A percentile compares a stretch with the other conserved stretches of the same genome.
Conservation (phyloP, 2,797 vertebrate genomes). For the Fundulus diaphanus region DNA sequence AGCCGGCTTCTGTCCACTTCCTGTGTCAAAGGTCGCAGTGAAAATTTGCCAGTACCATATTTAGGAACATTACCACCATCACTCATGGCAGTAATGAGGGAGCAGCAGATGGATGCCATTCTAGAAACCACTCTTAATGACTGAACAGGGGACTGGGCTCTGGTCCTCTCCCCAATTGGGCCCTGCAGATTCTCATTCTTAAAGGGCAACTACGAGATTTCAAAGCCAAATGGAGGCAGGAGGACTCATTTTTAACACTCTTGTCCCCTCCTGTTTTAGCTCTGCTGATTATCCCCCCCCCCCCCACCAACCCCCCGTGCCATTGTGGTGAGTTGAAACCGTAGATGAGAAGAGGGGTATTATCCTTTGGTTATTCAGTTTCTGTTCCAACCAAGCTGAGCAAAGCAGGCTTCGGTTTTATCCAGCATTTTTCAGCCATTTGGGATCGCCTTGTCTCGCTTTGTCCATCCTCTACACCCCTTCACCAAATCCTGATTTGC, state of each 20-base stretch:
- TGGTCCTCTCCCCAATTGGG: constrained; percentile 70
- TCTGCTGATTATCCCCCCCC: constrained; percentile 46
- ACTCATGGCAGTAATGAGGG: constrained; percentile 78
- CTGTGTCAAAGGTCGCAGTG: constrained; percentile 75
- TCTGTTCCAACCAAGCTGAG: constrained; percentile 38
- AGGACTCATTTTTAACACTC: constrained; percentile 57
- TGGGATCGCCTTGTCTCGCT: constrained; percentile 52
- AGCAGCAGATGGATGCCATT: constrained; percentile 81
- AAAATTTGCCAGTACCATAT: constrained; percentile 73
- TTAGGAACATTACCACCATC: constrained; percentile 78
- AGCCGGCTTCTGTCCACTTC: constrained; percentile 74
- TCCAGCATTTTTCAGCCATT: constrained; percentile 47
- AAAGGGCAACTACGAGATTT: constrained; percentile 78
- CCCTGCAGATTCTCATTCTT: constrained; percentile 72
- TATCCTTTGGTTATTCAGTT: constrained; percentile 45
- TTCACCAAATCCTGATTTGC: constrained; percentile 23
- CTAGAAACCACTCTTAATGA: constrained; percentile 79
- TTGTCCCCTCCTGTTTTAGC: constrained; percentile 26
- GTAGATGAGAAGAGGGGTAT: constrained; percentile 55
- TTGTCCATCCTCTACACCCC: constrained; percentile 23
- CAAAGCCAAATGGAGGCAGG: constrained; percentile 69
- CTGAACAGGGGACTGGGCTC: constrained; percentile 74
- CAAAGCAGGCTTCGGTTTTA: constrained; percentile 60
- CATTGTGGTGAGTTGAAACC: constrained; percentile 43
- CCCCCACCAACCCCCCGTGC: constrained; percentile 42